Evolutionary conservation across 2,797 vertebrate species (phyloP).

Genomic region (Adrianichthys oophorus): DNA sequence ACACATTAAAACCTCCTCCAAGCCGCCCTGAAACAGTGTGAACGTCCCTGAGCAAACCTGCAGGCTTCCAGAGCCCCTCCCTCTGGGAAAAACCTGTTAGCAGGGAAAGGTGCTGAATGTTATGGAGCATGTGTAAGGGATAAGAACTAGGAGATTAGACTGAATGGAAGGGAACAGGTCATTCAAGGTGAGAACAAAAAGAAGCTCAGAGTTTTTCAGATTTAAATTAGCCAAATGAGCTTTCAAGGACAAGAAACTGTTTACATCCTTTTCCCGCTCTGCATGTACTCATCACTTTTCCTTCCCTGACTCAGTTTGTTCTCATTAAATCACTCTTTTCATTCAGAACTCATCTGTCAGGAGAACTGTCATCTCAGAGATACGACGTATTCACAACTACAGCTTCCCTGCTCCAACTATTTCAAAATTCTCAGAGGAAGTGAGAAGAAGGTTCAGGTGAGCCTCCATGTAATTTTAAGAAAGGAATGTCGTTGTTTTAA

Average conservation of each 20-base stretch:
- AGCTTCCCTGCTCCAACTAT: neutral
- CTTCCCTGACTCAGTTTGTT: constrained; percentile 22
- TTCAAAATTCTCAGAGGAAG: neutral
- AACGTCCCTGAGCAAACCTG: constrained; percentile 38
- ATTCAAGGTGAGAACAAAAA: constrained; percentile 40
- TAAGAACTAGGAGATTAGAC: constrained; percentile 51
- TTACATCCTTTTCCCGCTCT: constrained; percentile 61
- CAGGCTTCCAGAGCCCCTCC: constrained; percentile 51
- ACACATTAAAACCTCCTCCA: constrained; percentile 17
- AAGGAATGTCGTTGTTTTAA: too few relatives aligned
- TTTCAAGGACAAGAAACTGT: constrained; percentile 68
- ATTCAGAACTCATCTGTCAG: constrained; percentile 25
- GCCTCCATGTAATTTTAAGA: too few relatives aligned
- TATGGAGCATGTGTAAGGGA: constrained; percentile 36
- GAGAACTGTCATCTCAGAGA: constrained; percentile 27
- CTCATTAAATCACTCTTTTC: constrained; percentile 51
- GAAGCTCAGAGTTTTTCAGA: constrained; percentile 54
- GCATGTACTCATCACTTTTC: constrained; percentile 21
- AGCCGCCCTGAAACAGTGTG: constrained; percentile 21
- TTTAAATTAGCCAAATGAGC: constrained; percentile 68
- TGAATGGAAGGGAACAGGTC: constrained; percentile 60
- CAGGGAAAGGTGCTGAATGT: constrained; percentile 50
- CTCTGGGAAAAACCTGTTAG: constrained; percentile 62
- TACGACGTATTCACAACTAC: constrained; percentile 26
- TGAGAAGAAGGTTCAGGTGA: too few relatives aligned